phyloP scores from a whole-genome alignment of 53 echinoderm and acorn worm genomes.

The Holothuria leucospilota region DNA sequence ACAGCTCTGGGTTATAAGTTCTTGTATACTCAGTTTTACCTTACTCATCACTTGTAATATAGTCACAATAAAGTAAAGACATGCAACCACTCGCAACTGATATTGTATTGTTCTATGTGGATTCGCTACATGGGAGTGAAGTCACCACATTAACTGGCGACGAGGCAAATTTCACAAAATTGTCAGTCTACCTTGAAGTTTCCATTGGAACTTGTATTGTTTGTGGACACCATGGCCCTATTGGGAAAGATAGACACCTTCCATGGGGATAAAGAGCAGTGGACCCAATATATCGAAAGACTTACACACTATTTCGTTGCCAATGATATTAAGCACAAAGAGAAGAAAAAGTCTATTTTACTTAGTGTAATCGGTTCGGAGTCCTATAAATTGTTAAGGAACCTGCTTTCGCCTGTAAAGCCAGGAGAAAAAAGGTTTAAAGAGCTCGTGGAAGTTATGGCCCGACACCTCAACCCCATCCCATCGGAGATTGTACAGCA shows the following conservation, averaged over 20 bases:
- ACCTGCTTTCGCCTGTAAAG: slow-evolving; percentile 49
- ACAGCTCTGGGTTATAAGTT: too few species aligned
- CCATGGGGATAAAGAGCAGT: not conserved
- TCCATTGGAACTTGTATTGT: too few species aligned
- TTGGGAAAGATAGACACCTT: not conserved
- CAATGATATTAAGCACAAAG: slow-evolving; percentile 12
- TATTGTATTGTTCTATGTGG: too few species aligned
- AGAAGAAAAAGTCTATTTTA: slow-evolving; percentile 1
- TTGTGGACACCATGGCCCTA: too few species aligned
- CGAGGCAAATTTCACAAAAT: not conserved
- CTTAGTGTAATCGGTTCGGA: not conserved
- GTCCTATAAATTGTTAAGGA: slow-evolving; percentile 37
- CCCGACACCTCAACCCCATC: slow-evolving; percentile 41
- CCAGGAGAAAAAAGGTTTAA: slow-evolving; percentile 50
- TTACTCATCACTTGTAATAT: too few species aligned
- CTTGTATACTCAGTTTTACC: too few species aligned
- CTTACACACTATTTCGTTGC: not conserved
- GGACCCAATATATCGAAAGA: slow-evolving; percentile 15
- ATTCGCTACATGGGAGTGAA: not conserved
- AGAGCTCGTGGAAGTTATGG: slow-evolving; percentile 45
- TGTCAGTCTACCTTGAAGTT: too few species aligned
- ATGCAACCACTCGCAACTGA: too few species aligned
- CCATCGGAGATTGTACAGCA: slow-evolving; percentile 64
- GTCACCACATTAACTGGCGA: not conserved
- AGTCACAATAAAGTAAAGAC: too few species aligned